Evolutionary conservation across 1,140 invertebrate genomes (phyloP).

Genomic region (Diachasma alloeum): DNA sequence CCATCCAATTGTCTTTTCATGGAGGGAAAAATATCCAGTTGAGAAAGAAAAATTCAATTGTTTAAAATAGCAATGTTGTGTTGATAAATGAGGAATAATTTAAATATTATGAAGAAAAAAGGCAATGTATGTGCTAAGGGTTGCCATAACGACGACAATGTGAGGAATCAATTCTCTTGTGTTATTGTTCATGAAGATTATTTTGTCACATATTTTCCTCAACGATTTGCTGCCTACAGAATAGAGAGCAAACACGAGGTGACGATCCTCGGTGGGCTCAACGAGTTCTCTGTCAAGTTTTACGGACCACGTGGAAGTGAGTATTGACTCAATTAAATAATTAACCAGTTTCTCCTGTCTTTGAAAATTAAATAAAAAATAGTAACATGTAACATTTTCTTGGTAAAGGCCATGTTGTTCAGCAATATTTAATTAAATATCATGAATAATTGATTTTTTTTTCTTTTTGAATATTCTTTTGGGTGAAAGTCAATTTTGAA

Average conservation of each 20-base stretch:
- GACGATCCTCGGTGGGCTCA: constrained; percentile 95
- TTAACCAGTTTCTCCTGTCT: not conserved
- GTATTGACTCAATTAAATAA: constrained; percentile 58
- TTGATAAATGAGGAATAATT: too few relatives aligned
- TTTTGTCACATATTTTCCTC: constrained; percentile 44
- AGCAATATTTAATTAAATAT: too few relatives aligned
- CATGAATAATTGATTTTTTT: too few relatives aligned
- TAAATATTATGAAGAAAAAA: too few relatives aligned
- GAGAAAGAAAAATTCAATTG: too few relatives aligned
- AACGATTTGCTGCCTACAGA: constrained; percentile 61
- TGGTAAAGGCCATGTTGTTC: too few relatives aligned
- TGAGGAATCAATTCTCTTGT: not conserved
- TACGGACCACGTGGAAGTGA: constrained; percentile 95
- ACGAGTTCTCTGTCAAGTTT: constrained; percentile 99
- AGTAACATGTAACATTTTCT: too few relatives aligned
- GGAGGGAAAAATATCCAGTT: too few relatives aligned
- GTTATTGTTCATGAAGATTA: not conserved
- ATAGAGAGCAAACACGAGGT: constrained; percentile 99
- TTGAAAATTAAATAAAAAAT: not conserved
- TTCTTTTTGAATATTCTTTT: too few relatives aligned
- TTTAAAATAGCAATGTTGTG: too few relatives aligned
- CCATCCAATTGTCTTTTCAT: too few relatives aligned
- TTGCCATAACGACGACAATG: not conserved
- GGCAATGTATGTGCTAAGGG: not conserved
- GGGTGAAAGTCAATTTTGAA: too few relatives aligned